Base-by-base conservation (phyloP, 2,888 invertebrate genomes). In the Xestia sexstrigata region DNA sequence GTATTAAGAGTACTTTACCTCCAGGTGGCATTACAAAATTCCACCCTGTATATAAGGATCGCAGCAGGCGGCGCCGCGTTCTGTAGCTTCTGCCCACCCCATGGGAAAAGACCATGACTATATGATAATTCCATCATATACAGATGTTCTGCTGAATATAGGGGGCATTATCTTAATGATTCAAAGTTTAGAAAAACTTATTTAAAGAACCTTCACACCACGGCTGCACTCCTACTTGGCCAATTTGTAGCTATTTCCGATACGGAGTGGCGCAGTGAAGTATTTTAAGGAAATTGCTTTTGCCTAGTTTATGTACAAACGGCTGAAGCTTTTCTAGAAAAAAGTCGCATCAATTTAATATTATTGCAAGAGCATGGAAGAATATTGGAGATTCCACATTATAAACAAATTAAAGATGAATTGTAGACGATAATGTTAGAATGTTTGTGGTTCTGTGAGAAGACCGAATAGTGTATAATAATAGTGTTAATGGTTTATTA, bases 271-370 rank as follows among this genome's bases (percentile, higher is more conserved):
- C 81, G 81, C 77, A 83, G 62, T 74, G 42, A 70, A 63, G 70
- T 80, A 87, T 88, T 79, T 88, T 87, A 85, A 87, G 89, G 88
- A 87, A 87, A 88, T 87, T 88, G 89, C 83, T 78, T 83, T 66
- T 58, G 30, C 71, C 58, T 73, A 58, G 23, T 26, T 81, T 47
- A 66, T 58, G 7, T 55, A 74, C n/a, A n/a, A 30, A 20, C 30
- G 4, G 20, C 55, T 1, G 67, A 35, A 47, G 26, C 63, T 49
- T 67, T 9, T 62, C 60, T 39, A 23, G 8, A 1, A 70, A 60
- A 83, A 63, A 78, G 74, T 42, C 71, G 86, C 78, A 86, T 74
- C 70, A 52, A 66, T 72, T 87, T 82, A 79, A 82, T 79, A 74
- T 52, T 9, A 45, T n/a, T 67, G 62, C 47, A 47, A 65, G 35